Evolutionary conservation across 2,113 vertebrate species (phyloP), one percentile per base, ranked within the genome.

Genomic region (Malurus alboscapulatus): DNA sequence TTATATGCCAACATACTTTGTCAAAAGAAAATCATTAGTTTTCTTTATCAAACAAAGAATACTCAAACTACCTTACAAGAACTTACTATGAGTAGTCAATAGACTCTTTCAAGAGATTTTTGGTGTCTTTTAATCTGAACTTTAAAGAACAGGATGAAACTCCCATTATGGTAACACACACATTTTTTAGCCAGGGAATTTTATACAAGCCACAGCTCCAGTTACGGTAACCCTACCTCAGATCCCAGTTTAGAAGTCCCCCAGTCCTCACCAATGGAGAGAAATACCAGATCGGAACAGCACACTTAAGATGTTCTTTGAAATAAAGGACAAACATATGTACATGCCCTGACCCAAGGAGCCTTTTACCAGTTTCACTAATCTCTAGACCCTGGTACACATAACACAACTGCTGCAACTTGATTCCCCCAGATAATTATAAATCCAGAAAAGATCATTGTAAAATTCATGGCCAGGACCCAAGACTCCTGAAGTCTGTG

Each of bases 191-290:
- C 58, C 4, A 7, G 89, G 55, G 84, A 93, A 93, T 71, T 96
- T 94, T 94, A 94, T 48, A 95, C 38, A 87, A 77, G 68, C 38
- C 5, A 3, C 55, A 94, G 87, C 75, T 96, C 94, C 36, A 80
- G 65, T 95, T 95, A 94, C 90, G 0, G 95, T 95, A 95, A 96
- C 73, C 22, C 83, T 94, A 95, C 79, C 95, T 91, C 50, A 40
- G 25, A 53, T 78, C 92, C 94, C 88, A 88, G 53, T 92, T 95
- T 96, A 96, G 91, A 87, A 95, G 36, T 54, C 6, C 26, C 53
- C 32, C 48, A 62, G 36, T 24, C 63, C 18, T 42, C 80, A 51
- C 66, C 18, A 4, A 48, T 42, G 68, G 38, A 86, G 54, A 90
- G 68, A 94, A 91, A 95, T 95, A 90, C 61, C 83, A 90, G 54